Percentiles rank a stretch among this genome's conserved stretches.
These are phyloP conservation scores for Elgaria multicarinata DNA, from an alignment of 2,113 vertebrate species.

Conservation along the genomic window DNA sequence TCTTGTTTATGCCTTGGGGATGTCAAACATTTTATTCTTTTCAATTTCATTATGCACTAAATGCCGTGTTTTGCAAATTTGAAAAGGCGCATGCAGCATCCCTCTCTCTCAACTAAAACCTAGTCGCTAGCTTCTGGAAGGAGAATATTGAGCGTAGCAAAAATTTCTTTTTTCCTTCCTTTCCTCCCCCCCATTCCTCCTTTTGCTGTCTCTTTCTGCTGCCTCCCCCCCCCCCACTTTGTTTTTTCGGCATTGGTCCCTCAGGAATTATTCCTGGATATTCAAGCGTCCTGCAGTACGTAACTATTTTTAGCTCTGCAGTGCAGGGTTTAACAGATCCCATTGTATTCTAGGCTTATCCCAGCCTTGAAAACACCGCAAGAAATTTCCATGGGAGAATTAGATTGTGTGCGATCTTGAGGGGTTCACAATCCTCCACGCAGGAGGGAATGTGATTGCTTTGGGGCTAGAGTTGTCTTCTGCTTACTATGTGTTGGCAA, in stretches of 20 bases:
- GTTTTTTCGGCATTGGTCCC: conserved; percentile 27
- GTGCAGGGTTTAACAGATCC: conserved; percentile 29
- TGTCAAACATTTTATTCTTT: not conserved
- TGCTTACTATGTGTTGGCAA: not conserved
- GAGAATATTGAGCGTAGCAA: too few relatives aligned
- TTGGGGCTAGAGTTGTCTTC: not conserved
- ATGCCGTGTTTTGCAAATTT: not conserved
- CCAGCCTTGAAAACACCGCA: not conserved
- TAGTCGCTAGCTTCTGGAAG: not conserved
- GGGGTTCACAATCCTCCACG: too few relatives aligned
- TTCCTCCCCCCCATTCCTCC: not conserved
- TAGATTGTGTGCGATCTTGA: not conserved
- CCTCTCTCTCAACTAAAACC: not conserved
- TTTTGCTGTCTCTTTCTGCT: not conserved
- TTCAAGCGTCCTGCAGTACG: not conserved
- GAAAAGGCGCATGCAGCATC: not conserved
- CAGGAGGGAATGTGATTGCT: not conserved
- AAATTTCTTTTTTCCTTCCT: not conserved
- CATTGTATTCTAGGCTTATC: not conserved
- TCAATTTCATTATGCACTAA: not conserved
- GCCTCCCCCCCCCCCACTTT: not conserved
- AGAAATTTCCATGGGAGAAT: not conserved
- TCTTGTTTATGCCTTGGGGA: not conserved
- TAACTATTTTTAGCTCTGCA: conserved; percentile 29
- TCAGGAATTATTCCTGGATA: not conserved